Base-by-base conservation (phyloP, 2,888 invertebrate species). In the Lypha dubia region DNA sequence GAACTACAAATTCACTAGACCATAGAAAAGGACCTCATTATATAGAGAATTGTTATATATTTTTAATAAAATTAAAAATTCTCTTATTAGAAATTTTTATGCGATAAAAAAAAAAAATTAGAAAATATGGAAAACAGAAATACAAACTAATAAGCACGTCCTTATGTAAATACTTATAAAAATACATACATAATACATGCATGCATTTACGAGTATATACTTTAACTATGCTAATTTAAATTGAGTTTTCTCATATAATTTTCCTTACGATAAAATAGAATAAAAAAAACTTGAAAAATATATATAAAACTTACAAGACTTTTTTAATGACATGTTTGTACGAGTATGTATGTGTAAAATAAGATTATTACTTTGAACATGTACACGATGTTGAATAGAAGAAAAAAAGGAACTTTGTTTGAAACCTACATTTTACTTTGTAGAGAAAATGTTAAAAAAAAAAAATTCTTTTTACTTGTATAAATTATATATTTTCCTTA, bases 141-240 rank as follows among this genome's bases (percentile, higher is more conserved):
- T 17, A 49, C 15, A 20, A 5, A 68, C n/a, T 11, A 24, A 41
- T 2, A 67, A 51, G 53, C 24, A 53, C 53, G 53, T 53, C 28
- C 22, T 22, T 9, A 3, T 20, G 35, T 17, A 56, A 24, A 73
- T 38, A 13, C 46, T 3, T 35, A 20, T n/a, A 24, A 11, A 15
- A 20, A 20, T 49, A 4, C 6, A 22, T 13, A 28, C 6, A 22
- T 13, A 28, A 51, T 13, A 22, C 53, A 28, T 46, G 62, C 58
- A 3, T n/a, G n/a, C n/a, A n/a, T n/a, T n/a, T n/a, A n/a, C n/a
- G n/a, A 0, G 0, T 58, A 38, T 65, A 41, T 22, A 70, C 24
- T 75, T 60, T 79, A 82, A 85, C 70, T 85, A 75, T 79, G 79
- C 79, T 79, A 85, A 85, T 85, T 85, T 79, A 67, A 79, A 63